These are phyloP conservation scores for Euplexia lucipara DNA, from an alignment of 2,888 invertebrate species.

Conservation along the genomic window DNA sequence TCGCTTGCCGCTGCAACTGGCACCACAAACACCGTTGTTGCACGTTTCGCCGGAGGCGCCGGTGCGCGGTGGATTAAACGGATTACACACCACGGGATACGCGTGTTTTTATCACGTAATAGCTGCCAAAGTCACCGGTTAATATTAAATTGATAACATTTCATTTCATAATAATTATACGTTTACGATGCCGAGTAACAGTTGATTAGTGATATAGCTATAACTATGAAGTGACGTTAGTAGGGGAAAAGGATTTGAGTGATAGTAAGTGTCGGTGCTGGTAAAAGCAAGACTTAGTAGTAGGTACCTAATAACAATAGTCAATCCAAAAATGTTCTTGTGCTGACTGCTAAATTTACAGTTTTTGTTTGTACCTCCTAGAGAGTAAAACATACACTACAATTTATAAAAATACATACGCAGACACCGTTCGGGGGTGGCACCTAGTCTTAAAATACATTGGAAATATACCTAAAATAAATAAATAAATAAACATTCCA, in stretches of 20 bases:
- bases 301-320: too few species aligned
- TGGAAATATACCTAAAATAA: too few species aligned
- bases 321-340: too few species aligned
- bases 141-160: constrained; percentile 40
- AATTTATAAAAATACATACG: too few species aligned
- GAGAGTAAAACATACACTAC: too few species aligned
- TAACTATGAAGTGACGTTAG: background rate
- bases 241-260: background rate
- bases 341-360: too few species aligned
- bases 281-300: too few species aligned
- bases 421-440: too few species aligned
- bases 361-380: too few species aligned
- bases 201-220: background rate
- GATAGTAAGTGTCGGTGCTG: background rate
- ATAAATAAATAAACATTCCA: too few species aligned
- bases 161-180: constrained; percentile 39
- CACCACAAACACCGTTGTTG: constrained; percentile 58
- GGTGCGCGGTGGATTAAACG: constrained; percentile 80
- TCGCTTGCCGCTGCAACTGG: constrained; percentile 63
- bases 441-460: too few species aligned
- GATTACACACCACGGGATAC: constrained; percentile 80
- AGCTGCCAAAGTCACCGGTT: constrained; percentile 71
- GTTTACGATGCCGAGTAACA: background rate
- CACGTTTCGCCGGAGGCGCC: constrained; percentile 80
- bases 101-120: constrained; percentile 78